Conservation (phyloP, 2,888 invertebrate genomes). For the Himalopsyche tibetana region DNA sequence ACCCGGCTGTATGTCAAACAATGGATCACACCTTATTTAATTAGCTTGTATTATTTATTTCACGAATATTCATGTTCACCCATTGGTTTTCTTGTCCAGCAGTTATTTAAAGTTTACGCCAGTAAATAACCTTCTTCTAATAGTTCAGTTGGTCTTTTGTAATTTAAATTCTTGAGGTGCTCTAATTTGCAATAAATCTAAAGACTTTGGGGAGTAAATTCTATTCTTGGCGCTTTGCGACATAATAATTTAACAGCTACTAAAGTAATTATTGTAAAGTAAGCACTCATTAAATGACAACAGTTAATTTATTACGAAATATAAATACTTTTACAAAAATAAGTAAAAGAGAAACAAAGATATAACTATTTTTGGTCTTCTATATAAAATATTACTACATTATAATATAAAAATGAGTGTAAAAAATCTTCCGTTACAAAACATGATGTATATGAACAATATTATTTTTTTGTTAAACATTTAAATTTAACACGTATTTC, state of each 20-base stretch:
- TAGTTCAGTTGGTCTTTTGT: neutral
- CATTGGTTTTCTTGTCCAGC: too few relatives aligned
- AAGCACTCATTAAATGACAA: conserved; percentile 4
- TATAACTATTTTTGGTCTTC: too few relatives aligned
- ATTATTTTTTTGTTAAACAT: too few relatives aligned
- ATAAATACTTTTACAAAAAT: neutral
- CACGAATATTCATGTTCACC: too few relatives aligned
- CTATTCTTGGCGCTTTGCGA: neutral
- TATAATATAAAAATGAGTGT: too few relatives aligned
- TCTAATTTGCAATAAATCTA: conserved; percentile 23
- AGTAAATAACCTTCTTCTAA: neutral
- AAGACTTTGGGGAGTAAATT: neutral
- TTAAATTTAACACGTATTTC: too few relatives aligned
- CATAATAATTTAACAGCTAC: conserved; percentile 5
- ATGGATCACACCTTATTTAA: too few relatives aligned
- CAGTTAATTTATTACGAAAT: neutral
- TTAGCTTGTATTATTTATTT: too few relatives aligned
- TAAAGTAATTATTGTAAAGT: conserved; percentile 25
- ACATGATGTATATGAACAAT: too few relatives aligned
- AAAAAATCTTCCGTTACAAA: too few relatives aligned
- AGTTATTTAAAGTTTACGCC: neutral
- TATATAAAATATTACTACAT: too few relatives aligned
- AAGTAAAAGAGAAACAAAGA: neutral
- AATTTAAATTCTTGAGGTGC: conserved; percentile 24
- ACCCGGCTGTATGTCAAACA: too few relatives aligned